A percentile compares a stretch with the other conserved stretches of the same genome.
These are phyloP conservation scores for Perognathus longimembris DNA, from an alignment of 2,113 vertebrate genomes.

Conservation along the genomic window DNA sequence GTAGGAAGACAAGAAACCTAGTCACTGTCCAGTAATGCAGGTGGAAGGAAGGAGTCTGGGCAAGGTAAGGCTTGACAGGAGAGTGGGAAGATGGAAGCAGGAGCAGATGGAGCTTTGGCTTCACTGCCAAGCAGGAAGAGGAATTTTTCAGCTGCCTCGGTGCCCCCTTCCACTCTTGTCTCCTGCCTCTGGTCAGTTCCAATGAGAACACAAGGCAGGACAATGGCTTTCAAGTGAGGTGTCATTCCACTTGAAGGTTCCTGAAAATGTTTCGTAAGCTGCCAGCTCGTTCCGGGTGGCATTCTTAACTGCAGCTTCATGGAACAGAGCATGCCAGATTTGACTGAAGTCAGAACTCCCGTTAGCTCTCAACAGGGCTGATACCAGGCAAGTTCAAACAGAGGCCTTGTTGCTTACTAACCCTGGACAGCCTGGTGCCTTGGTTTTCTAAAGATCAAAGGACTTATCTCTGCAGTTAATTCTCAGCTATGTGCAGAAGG, in stretches of 20 bases:
- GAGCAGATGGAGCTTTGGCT: not conserved
- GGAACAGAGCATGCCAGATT: not conserved
- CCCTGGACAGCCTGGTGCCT: constrained; percentile 48
- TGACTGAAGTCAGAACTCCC: not conserved
- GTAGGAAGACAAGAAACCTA: not conserved
- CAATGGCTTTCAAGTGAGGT: not conserved
- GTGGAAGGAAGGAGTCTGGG: constrained; percentile 6
- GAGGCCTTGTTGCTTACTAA: constrained; percentile 43
- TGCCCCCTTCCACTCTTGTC: not conserved
- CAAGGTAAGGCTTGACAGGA: constrained; percentile 64
- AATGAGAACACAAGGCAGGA: not conserved
- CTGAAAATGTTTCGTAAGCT: not conserved
- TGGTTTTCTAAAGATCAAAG: constrained; percentile 65
- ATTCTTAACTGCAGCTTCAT: not conserved
- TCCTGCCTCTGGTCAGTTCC: not conserved
- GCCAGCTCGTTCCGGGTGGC: not conserved
- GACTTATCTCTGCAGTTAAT: constrained; percentile 53
- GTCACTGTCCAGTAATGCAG: not conserved
- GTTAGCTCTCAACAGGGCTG: constrained; percentile 22
- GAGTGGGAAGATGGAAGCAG: constrained; percentile 56
- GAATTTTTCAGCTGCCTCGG: not conserved
- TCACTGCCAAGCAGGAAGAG: not conserved
- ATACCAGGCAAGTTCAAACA: constrained; percentile 69
- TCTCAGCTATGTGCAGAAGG: constrained; percentile 45
- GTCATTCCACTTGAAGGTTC: not conserved